Conservation (phyloP, 2,888 invertebrate genomes). For the Auanema sp. region DNA sequence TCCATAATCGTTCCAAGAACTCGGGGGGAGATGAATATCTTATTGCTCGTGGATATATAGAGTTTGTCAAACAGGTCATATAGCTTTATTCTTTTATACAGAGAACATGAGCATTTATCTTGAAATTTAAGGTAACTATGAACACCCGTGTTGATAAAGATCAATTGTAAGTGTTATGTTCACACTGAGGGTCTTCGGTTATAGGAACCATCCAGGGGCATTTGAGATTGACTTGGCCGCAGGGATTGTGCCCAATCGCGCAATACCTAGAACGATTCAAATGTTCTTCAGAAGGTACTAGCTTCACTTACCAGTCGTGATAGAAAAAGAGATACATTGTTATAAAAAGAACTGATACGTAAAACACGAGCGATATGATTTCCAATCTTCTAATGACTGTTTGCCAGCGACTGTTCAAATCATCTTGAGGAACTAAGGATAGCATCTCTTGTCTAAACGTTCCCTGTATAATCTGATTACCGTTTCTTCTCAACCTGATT, state of each 20-base stretch:
- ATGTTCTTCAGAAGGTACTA: background rate
- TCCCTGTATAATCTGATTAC: background rate
- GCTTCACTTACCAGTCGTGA: constrained; percentile 55
- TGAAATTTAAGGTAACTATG: too few species aligned
- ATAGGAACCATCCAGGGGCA: constrained; percentile 57
- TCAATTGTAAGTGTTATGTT: constrained; percentile 47
- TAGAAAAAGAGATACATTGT: constrained; percentile 62
- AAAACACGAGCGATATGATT: constrained; percentile 58
- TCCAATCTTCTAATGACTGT: constrained; percentile 58
- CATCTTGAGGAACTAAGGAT: constrained; percentile 52
- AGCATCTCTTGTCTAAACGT: constrained; percentile 52
- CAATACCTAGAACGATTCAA: constrained; percentile 57
- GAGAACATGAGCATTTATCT: too few species aligned
- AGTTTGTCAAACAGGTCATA: too few species aligned
- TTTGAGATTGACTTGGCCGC: constrained; percentile 55
- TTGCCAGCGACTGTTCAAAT: constrained; percentile 56
- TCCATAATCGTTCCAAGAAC: too few species aligned
- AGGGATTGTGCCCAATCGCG: constrained; percentile 58
- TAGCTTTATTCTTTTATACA: too few species aligned
- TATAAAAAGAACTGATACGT: constrained; percentile 54
- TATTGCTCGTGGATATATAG: too few species aligned
- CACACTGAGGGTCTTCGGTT: constrained; percentile 40
- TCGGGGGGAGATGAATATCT: too few species aligned
- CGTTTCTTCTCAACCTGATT: constrained; percentile 43
- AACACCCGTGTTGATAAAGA: constrained; percentile 1